Conservation (phyloP, 2,797 vertebrate species). For the Neoniphon sammara region DNA sequence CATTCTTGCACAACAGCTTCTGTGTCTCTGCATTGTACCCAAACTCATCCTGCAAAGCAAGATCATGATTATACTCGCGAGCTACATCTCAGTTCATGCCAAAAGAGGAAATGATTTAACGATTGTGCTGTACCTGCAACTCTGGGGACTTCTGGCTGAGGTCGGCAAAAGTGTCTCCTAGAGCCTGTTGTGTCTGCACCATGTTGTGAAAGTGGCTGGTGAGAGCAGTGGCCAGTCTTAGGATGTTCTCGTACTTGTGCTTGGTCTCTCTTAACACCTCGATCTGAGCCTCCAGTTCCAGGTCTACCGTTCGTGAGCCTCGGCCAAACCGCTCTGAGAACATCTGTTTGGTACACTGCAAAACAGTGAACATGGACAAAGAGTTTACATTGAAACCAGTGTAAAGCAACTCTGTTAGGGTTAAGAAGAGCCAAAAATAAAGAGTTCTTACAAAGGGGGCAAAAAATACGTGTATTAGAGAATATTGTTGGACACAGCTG, state of each 20-base stretch:
- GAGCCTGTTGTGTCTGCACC: constrained; percentile 94
- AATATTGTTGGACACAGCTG: too few species aligned
- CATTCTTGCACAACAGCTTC: constrained; percentile 95
- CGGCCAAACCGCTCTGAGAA: constrained; percentile 94
- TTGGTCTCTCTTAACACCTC: constrained; percentile 94
- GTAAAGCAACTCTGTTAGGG: not conserved
- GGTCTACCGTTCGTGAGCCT: constrained; percentile 93
- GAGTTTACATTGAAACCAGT: not conserved
- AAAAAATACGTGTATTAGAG: too few species aligned
- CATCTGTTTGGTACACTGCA: constrained; percentile 95
- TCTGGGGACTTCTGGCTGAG: constrained; percentile 99
- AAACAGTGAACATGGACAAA: constrained; percentile 11
- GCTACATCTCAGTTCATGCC: not conserved
- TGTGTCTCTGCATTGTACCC: constrained; percentile 98
- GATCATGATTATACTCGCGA: not conserved
- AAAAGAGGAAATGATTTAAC: not conserved
- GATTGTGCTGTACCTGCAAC: constrained; percentile 85
- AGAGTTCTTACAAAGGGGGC: not conserved
- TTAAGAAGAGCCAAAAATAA: not conserved
- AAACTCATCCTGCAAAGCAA: constrained; percentile 91
- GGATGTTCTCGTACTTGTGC: constrained; percentile 91
- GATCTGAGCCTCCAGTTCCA: constrained; percentile 97
- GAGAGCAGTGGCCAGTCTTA: constrained; percentile 89
- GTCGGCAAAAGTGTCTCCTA: constrained; percentile 94
- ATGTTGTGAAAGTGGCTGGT: constrained; percentile 92